Base-by-base conservation (phyloP, 1,140 invertebrate species). In the Cylas formicarius region DNA sequence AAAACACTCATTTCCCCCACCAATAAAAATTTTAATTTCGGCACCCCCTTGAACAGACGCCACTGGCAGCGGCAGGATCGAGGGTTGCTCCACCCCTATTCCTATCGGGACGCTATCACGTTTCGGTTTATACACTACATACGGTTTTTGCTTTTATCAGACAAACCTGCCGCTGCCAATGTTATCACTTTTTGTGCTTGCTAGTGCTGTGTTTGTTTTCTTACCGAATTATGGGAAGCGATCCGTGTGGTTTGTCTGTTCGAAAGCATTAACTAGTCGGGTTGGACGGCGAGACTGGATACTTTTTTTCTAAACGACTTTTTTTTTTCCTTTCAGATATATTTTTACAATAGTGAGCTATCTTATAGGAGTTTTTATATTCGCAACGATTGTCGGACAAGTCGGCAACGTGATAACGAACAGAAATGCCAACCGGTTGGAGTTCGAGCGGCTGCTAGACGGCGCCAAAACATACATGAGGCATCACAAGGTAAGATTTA, bases 371-470 rank as follows among this genome's bases (percentile, higher is more conserved):
- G 91, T 97, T 22, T 97, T 97, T 73, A 93, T 96, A 64, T 96
- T 97, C 68, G 91, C 92, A n/a, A 96, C 91, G 9, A 95, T 96
- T 60, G 92, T 97, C 13, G 92, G 92, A 34, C 92, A 97, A 78
- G 92, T 97, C 22, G 92, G 93, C 40, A 96, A 95, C 68, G 91
- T 96, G 52, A 96, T 96, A 60, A 95, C 91, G 3, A 97, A 97
- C 69, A 78, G 90, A 50, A 97, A 96, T 66, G 93, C 92, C n/a
- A 96, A 92, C 68, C 77, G 93, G 16, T 72, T 95, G 40, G 93
- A 97, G 70, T 97, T 96, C 64, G 93, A 97, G 70, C 71, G 90
- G 55, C 74, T 96, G 4, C 70, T 97, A 54, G 93, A 97, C 67
- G 90, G 91, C 34, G 93, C 93, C 24, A 97, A 97, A 67, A 84